Base-by-base conservation (phyloP, 2,113 vertebrate species). In the Todiramphus chloris region DNA sequence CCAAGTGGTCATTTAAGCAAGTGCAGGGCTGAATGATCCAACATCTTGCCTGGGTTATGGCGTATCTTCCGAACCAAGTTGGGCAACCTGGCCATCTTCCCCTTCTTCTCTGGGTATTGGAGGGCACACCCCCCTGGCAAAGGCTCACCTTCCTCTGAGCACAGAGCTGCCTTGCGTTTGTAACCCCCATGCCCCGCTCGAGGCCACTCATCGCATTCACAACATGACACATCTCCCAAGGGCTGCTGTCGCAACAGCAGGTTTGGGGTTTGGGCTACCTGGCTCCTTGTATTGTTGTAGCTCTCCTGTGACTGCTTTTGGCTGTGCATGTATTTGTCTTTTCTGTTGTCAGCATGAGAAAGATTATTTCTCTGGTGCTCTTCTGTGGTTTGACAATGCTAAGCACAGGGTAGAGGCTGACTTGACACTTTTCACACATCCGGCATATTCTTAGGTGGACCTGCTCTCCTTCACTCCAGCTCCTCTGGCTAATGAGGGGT, bases 381-480 rank as follows among this genome's bases (percentile, higher is more conserved):
- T 39, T 76, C 62, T 56, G 58, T 53, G 35, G 27, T 58, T 51
- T 73, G 53, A 48, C 41, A 33, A 33, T 35, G 39, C 48, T 66
- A 74, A 73, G 66, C 28, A 82, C 1, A 1, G 33, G 6, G 10
- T 9, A 87, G 41, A 66, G 30, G 80, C 83, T 56, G 76, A 33
- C 39, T 48, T 2, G 0, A 53, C 28, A 56, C 37, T 10, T 90
- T 75, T 51, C 43, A 67, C 13, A 5, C 27, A 23, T 6, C 13
- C 74, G 78, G n/a, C n/a, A 39, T 14, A 51, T 31, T 79, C 31
- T 51, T 60, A 41, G 51, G 62, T 44, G 77, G 75, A 73, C 28
- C 5, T 0, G 0, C 10, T 78, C 8, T 78, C 39, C 53, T 67
- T 67, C 35, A 33, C 25, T 25, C 15, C 0, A 0, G 11, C 21